phyloP scores from a whole-genome alignment of 2,113 vertebrate genomes.

The Pheucticus melanocephalus region DNA sequence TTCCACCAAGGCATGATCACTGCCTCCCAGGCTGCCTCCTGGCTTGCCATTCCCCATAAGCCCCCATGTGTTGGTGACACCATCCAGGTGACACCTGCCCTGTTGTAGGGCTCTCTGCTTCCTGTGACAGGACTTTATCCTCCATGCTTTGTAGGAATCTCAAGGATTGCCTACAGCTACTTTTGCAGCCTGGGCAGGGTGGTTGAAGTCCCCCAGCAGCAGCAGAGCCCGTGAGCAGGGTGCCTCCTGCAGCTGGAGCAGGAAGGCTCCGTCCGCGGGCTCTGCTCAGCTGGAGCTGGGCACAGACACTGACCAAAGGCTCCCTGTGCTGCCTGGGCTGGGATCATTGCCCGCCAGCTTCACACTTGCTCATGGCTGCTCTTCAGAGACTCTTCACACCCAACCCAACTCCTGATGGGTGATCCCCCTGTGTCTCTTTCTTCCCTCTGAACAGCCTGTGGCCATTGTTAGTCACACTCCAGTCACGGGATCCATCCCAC shows the following conservation, averaged over 20 bases:
- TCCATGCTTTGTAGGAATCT: neutral
- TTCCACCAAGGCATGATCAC: neutral
- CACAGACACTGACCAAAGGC: neutral
- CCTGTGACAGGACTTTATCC: neutral
- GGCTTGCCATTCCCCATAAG: neutral
- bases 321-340: neutral
- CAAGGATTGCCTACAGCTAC: neutral
- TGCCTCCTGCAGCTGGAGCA: neutral
- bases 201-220: neutral
- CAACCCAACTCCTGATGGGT: too few relatives aligned
- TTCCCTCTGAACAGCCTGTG: neutral
- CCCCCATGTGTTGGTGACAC: neutral
- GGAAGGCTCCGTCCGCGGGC: accelerated
- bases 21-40: neutral
- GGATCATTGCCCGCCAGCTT: accelerated
- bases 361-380: neutral
- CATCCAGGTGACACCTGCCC: too few relatives aligned
- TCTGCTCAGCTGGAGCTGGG: too few relatives aligned
- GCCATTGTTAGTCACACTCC: neutral
- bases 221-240: accelerated
- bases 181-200: neutral
- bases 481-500: neutral
- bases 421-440: neutral
- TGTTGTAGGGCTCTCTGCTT: too few relatives aligned
- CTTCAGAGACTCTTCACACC: neutral